Evolutionary conservation across 2,888 invertebrate species (phyloP), one percentile per base, ranked within the genome.

Genomic region (Crocallis elinguaria): DNA sequence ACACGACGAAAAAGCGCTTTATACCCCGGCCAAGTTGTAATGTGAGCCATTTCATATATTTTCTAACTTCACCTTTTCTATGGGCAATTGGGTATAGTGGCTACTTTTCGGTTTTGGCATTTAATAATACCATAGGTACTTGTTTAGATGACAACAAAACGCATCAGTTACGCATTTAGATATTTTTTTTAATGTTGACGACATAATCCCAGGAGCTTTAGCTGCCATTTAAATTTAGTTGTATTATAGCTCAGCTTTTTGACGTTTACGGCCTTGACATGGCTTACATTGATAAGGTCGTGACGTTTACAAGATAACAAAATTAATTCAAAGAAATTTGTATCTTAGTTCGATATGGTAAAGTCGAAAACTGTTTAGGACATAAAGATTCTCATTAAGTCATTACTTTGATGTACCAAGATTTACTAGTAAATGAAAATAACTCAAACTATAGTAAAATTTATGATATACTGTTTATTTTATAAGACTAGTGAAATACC

Each of bases 1-100:
- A 67, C 70, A 70, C 71, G 66, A 66, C 73, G 71, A 69, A 79
- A 86, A 88, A 90, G 90, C 90, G 90, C 90, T 91, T 84, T 85
- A 89, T 76, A 81, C 84, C 37, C 61, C 82, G 76, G 69, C 79
- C 68, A 63, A 78, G 61, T 75, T n/a, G n/a, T n/a, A 43, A 36
- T 68, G 57, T 64, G 51, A 72, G 29, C 49, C 3, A 8, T 19
- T 17, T n/a, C n/a, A n/a, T n/a, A n/a, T n/a, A n/a, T 25, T 23
- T 23, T 1, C 19, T 19, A 19, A 9, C n/a, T n/a, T n/a, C n/a
- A n/a, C n/a, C n/a, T n/a, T n/a, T n/a, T n/a, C n/a, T n/a, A n/a
- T n/a, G n/a, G n/a, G n/a, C n/a, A n/a, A n/a, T n/a, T n/a, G n/a
- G n/a, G n/a, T n/a, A n/a, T n/a, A n/a, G n/a, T n/a, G n/a, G n/a